A percentile compares a stretch with the other conserved stretches of the same genome.
Evolutionary conservation across 2,797 vertebrate genomes (phyloP).

Genomic region (Neomorphus geoffroyi): DNA sequence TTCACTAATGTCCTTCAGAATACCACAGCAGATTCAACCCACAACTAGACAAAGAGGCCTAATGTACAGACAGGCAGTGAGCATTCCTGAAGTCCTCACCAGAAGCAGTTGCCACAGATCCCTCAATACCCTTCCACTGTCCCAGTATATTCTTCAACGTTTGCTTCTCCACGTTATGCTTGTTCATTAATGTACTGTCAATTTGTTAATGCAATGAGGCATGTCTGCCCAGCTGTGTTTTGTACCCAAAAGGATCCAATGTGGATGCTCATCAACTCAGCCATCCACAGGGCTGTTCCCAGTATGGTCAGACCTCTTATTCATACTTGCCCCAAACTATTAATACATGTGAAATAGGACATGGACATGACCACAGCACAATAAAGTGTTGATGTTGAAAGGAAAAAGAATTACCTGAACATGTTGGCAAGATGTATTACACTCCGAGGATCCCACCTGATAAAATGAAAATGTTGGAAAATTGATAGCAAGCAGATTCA

Average conservation of each 20-base stretch:
- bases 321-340: neutral
- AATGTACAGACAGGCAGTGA: neutral
- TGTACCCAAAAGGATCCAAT: neutral
- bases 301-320: neutral
- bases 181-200: neutral
- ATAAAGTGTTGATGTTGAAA: neutral
- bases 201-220: neutral
- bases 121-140: neutral
- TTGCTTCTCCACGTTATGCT: neutral
- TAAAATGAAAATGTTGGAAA: slow-evolving; percentile 37
- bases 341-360: neutral
- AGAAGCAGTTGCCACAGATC: neutral
- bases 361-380: neutral
- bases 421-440: slow-evolving; percentile 92
- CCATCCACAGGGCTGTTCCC: neutral
- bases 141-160: neutral
- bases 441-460: slow-evolving; percentile 89
- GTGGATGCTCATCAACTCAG: neutral
- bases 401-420: slow-evolving; percentile 86
- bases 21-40: neutral
- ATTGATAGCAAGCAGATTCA: neutral
- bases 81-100: neutral
- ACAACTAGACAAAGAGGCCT: neutral
- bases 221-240: neutral
- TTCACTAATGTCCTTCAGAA: neutral